These are phyloP conservation scores for Aleiodes testaceus DNA, from an alignment of 2,888 invertebrate genomes.

Conservation along the genomic window DNA sequence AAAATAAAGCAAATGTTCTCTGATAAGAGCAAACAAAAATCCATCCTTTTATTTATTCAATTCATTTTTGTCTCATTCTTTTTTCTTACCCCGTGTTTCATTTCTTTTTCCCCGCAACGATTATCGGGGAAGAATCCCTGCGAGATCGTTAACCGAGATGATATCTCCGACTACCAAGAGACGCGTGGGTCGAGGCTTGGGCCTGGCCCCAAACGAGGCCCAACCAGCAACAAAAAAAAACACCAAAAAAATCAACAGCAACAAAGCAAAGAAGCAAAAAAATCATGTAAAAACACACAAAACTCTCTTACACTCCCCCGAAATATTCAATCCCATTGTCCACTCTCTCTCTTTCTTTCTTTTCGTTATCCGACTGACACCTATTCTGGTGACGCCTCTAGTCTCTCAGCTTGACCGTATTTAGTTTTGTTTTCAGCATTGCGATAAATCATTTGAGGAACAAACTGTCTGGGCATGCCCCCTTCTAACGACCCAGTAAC, in stretches of 20 bases:
- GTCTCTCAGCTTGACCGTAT: conserved; percentile 14
- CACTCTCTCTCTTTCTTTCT: background rate
- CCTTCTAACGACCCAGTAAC: conserved; percentile 59
- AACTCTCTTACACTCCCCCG: conserved; percentile 20
- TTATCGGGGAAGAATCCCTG: conserved; percentile 39
- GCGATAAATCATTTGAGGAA: conserved; percentile 31
- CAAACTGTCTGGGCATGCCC: conserved; percentile 4
- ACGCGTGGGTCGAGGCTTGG: conserved; percentile 38
- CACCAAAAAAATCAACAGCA: background rate
- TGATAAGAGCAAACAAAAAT: conserved; percentile 32
- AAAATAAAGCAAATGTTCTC: background rate
- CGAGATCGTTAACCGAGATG: conserved; percentile 41
- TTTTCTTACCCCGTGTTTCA: background rate
- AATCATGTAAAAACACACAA: conserved; percentile 28
- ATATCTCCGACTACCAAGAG: conserved; percentile 42
- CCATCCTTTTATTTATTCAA: conserved; percentile 24
- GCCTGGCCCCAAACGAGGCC: conserved; percentile 31
- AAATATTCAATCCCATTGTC: conserved; percentile 37
- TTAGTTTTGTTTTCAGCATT: conserved; percentile 32
- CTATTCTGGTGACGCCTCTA: conserved; percentile 12
- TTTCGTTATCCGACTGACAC: conserved; percentile 13
- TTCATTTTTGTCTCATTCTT: conserved; percentile 8
- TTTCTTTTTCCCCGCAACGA: conserved; percentile 15
- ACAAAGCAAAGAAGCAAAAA: background rate
- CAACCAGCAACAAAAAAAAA: conserved; percentile 22